These are phyloP conservation scores for Muschampia plurimacula DNA, from an alignment of 2,888 invertebrate genomes.

Conservation along the genomic window DNA sequence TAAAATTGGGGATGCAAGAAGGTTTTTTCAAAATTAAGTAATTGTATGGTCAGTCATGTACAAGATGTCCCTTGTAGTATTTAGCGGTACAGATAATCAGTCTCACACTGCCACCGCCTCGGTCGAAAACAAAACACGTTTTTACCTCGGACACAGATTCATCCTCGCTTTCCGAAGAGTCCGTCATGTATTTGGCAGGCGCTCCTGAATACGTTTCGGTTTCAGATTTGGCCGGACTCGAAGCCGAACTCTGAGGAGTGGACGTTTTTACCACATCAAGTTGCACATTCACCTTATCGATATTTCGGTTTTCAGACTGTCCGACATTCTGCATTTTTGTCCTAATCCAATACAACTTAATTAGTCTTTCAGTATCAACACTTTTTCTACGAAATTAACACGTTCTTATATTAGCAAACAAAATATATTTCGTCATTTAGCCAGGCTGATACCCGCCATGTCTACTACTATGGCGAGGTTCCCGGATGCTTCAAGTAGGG, in stretches of 20 bases:
- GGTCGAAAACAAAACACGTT: conserved; percentile 85
- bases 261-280: conserved; percentile 90
- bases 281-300: conserved; percentile 91
- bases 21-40: conserved; percentile 64
- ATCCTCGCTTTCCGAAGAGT: conserved; percentile 98
- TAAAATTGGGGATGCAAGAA: conserved; percentile 58
- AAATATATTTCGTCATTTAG: conserved; percentile 87
- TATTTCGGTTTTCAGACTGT: conserved; percentile 94
- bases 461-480: conserved; percentile 91
- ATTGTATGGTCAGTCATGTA: conserved; percentile 75
- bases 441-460: conserved; percentile 92
- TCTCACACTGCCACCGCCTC: conserved; percentile 84
- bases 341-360: conserved; percentile 86
- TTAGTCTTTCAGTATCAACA: conserved; percentile 84
- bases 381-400: conserved; percentile 83
- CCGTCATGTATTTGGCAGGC: conserved; percentile 95
- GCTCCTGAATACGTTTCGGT: conserved; percentile 94
- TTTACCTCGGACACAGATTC: conserved; percentile 98
- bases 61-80: conserved; percentile 90
- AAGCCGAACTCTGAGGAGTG: conserved; percentile 94
- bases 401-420: conserved; percentile 85
- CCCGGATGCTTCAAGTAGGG: conserved; percentile 88
- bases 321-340: conserved; percentile 97
- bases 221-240: conserved; percentile 93
- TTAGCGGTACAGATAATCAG: conserved; percentile 86